A percentile compares a stretch with the other conserved stretches of the same genome.
These are phyloP conservation scores for Drosophila mayri DNA, from an alignment of 1,140 invertebrate species.

Conservation along the genomic window DNA sequence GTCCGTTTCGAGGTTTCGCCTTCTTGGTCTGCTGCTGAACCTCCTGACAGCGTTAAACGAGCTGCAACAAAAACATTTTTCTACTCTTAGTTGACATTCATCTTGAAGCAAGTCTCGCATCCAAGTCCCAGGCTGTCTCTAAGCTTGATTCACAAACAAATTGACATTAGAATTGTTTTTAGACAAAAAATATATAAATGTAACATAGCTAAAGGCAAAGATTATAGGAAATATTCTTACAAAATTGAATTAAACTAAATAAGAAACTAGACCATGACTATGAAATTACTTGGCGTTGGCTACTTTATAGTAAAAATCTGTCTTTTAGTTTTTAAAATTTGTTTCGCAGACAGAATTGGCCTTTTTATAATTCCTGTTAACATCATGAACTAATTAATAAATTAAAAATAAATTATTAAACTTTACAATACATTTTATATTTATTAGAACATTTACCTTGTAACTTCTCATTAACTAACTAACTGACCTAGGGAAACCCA, in stretches of 20 bases:
- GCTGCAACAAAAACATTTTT: conserved; percentile 40
- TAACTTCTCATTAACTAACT: background rate
- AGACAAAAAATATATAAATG: conserved; percentile 36
- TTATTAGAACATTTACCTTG: background rate
- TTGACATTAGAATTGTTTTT: conserved; percentile 65
- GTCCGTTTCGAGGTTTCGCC: conserved; percentile 33
- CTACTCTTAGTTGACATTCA: conserved; percentile 35
- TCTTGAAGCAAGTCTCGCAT: conserved; percentile 4
- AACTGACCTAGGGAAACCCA: too few species aligned
- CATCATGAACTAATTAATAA: background rate
- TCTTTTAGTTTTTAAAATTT: background rate
- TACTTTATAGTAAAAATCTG: too few species aligned
- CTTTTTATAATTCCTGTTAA: background rate
- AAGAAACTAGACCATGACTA: too few species aligned
- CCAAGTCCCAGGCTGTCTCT: conserved; percentile 45
- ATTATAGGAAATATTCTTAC: conserved; percentile 1
- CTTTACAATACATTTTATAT: too few species aligned
- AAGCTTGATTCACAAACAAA: conserved; percentile 26
- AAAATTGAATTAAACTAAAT: background rate
- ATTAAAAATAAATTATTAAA: background rate
- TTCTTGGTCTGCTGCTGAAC: background rate
- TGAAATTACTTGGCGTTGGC: too few species aligned
- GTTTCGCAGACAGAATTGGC: background rate
- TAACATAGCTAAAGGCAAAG: conserved; percentile 12
- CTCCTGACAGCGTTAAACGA: conserved; percentile 63